Evolutionary conservation across 1,140 invertebrate genomes (phyloP), one percentile per base, ranked within the genome.

Genomic region (Planococcus citri): DNA sequence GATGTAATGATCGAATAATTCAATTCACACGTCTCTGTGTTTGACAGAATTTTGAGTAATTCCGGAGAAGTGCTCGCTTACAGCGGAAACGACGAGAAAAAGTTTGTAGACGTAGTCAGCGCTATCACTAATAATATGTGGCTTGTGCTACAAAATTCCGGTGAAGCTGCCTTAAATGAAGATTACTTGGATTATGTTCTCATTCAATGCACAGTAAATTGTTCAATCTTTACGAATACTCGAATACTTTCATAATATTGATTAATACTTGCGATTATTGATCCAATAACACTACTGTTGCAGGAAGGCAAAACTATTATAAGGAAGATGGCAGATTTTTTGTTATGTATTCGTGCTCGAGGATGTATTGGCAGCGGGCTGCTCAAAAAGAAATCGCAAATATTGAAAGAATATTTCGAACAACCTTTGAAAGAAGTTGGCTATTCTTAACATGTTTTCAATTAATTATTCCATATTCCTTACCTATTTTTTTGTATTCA

Each of bases 91-190:
- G 60, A 64, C 17, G 60, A 64, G 24, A 64, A 64, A 20, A 64
- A 64, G 10, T 25, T 27, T 17, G 22, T 25, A 4, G 60, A 64
- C 20, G 25, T 64, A 22, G 10, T 64, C 10, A 64, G 60, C 22
- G 60, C 60, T 1, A 64, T 64, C 12, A 64, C 60, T 24, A 64
- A 27, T 20, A 64, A 64, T 64, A 64, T 64, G 60, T 64, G 60
- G 60, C 20, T 64, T 10, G 20, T 64, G 60, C 4, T 64, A 17
- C 60, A 64, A 25, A 64, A 22, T 24, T 64, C 60, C 25, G 60
- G 60, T 9, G 60, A 64, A 64, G 25, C 60, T 12, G 60, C 60
- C 24, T 27, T 64, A 25, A 64, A 64, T 27, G 60, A 64, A 64
- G 60, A 64, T 64, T 25, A 24, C 20, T 17, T 64, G 24, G 60